phyloP scores from a whole-genome alignment of 2,797 vertebrate genomes.

The Tragelaphus oryx region DNA sequence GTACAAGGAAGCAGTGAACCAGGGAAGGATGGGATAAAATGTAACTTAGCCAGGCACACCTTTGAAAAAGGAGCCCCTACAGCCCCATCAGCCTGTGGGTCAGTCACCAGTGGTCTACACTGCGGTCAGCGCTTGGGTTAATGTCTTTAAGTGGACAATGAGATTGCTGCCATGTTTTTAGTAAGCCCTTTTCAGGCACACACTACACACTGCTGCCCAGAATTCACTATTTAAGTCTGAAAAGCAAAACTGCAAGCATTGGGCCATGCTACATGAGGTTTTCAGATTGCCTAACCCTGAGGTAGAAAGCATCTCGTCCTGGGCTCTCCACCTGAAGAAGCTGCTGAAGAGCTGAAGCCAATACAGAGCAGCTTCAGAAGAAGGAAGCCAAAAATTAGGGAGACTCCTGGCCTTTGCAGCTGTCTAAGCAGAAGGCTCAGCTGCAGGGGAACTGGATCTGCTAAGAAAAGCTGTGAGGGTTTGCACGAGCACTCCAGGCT shows the following conservation, averaged over 20 bases:
- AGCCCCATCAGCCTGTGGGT: not conserved
- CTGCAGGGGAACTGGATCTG: not conserved
- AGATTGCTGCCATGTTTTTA: not conserved
- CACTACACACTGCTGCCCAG: not conserved
- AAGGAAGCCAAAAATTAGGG: not conserved
- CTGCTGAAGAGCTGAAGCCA: not conserved
- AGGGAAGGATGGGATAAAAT: not conserved
- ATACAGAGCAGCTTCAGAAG: not conserved
- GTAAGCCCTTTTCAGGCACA: not conserved
- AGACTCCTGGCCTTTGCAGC: not conserved
- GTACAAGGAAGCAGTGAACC: not conserved
- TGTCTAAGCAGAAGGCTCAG: not conserved
- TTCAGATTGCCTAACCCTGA: not conserved
- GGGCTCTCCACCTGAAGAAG: not conserved
- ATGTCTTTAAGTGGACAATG: not conserved
- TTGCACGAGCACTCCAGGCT: not conserved
- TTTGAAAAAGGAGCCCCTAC: not conserved
- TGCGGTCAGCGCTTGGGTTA: not conserved
- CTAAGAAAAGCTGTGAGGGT: not conserved
- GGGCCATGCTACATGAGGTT: not conserved
- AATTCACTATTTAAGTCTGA: not conserved
- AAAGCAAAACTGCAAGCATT: not conserved
- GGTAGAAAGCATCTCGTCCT: not conserved
- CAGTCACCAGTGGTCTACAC: not conserved
- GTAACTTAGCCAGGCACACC: not conserved